Evolutionary conservation across 2,888 invertebrate species (phyloP).

Genomic region (Drosophila nr. perissopoda): DNA sequence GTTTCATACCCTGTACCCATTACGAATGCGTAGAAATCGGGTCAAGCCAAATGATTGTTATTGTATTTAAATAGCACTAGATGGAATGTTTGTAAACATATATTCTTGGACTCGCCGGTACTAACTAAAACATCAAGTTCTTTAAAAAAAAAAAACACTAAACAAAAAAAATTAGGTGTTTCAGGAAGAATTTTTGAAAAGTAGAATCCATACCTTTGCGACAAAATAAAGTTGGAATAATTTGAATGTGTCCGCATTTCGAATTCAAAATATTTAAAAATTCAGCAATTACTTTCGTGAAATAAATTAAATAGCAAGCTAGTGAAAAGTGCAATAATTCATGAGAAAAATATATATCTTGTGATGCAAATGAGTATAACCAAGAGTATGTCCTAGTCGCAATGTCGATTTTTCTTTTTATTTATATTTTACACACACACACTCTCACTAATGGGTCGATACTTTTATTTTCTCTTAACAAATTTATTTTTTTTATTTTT

Average conservation of each 20-base stretch:
- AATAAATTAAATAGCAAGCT: background rate
- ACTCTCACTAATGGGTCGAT: constrained; percentile 56
- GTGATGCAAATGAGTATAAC: too few species aligned
- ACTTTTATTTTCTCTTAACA: constrained; percentile 44
- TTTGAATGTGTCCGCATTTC: background rate
- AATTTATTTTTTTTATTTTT: constrained; percentile 14
- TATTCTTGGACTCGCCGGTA: background rate
- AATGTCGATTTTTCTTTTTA: background rate
- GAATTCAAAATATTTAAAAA: background rate
- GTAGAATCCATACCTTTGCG: too few species aligned
- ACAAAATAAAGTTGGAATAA: too few species aligned
- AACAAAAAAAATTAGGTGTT: background rate
- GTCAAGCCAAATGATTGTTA: background rate
- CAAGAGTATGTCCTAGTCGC: background rate
- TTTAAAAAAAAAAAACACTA: background rate
- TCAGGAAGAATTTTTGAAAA: background rate
- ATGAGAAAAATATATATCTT: background rate
- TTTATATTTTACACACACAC: constrained; percentile 33
- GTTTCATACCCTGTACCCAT: constrained; percentile 16
- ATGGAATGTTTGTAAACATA: background rate
- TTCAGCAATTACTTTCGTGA: background rate
- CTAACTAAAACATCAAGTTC: background rate
- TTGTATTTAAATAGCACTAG: background rate
- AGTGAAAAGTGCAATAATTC: background rate
- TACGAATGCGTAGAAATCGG: background rate